Evolutionary conservation across 2,797 vertebrate species (phyloP).

Genomic region (Buphagus erythrorhynchus): DNA sequence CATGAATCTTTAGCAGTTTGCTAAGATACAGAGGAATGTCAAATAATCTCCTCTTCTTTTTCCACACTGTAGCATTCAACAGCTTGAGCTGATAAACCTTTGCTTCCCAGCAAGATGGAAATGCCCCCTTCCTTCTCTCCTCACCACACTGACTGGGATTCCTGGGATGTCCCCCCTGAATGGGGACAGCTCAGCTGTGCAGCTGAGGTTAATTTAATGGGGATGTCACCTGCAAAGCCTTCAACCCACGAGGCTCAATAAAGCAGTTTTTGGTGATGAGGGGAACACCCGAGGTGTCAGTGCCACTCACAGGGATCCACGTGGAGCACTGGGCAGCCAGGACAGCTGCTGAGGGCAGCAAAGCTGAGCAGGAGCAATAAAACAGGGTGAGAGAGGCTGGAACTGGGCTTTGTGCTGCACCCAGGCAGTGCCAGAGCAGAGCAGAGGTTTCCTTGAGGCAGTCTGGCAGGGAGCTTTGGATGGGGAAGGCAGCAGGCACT

Average conservation of each 20-base stretch:
- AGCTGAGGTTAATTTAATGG: neutral
- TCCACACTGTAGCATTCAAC: neutral
- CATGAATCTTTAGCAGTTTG: neutral
- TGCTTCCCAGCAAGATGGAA: neutral
- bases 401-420: neutral
- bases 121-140: neutral
- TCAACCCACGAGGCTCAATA: neutral
- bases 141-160: fast-evolving
- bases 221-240: neutral
- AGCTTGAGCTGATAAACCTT: neutral
- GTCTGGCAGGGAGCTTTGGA: neutral
- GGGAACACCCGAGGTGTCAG: neutral
- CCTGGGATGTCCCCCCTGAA: neutral
- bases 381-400: neutral
- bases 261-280: neutral
- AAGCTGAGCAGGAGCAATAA: too few species aligned
- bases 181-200: neutral
- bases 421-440: neutral
- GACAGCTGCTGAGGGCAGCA: neutral
- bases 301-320: fast-evolving
- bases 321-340: neutral
- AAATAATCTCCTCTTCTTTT: neutral
- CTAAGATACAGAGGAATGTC: neutral
- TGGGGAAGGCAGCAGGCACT: neutral
- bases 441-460: neutral